Evolutionary conservation across 1,140 invertebrate genomes (phyloP), one percentile per base, ranked within the genome.

Genomic region (Calycopis cecrops): DNA sequence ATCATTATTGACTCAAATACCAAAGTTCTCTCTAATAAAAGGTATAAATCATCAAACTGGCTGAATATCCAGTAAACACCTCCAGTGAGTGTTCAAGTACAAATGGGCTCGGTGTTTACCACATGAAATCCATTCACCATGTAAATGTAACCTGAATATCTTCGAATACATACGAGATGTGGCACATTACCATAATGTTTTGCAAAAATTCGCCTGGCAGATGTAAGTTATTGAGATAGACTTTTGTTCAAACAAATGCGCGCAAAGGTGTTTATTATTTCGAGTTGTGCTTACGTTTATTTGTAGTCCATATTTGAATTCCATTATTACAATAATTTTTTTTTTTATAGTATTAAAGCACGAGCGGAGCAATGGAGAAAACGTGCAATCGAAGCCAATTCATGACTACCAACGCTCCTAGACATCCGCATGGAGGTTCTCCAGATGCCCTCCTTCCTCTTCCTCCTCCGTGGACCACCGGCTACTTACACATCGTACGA

Each of bases 71-170:
- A 21, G 35, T 34, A 50, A 58, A 52, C 52, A 42, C 51, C 40
- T 52, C 44, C 44, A 17, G 48, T 34, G 38, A 50, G 40, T 49
- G 49, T 52, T 48, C 50, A 38, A 42, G 38, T 52, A 58, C 56
- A 58, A 58, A 52, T 52, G 50, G 48, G 16, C 12, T 40, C 44
- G 33, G 34, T 58, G 56, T 58, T 58, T 53, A 48, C 52, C 51
- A 40, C 42, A 58, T 48, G 44, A 40, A 55, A 55, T 55, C 18
- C 44, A 55, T 53, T 42, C 54, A 18, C 47, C 17, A 55, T 55
- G 47, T 55, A 37, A 55, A 55, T 55, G 47, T 48, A 49, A 55
- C 54, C 35, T 55, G 54, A 55, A 55, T 55, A 55, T 48, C 35
- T 54, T 33, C 17, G 52, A 44, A 53, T 44, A 53, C 52, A 53